Percentiles rank a stretch among this genome's conserved stretches.
These are phyloP conservation scores for Cossypha niveicapilla DNA, from an alignment of 2,797 vertebrate species.

Conservation along the genomic window DNA sequence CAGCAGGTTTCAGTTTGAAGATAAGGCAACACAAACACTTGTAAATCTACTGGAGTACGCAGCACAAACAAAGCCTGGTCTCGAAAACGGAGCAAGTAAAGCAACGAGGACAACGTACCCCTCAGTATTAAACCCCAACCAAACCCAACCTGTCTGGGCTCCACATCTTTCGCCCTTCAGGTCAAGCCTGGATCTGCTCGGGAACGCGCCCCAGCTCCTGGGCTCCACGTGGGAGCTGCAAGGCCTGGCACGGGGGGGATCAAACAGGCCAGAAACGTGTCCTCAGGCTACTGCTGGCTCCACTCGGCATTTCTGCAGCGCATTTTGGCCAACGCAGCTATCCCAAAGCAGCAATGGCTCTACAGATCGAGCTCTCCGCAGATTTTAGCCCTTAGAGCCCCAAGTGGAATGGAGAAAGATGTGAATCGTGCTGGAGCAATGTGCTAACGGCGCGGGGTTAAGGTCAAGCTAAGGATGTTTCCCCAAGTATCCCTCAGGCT, in stretches of 20 bases:
- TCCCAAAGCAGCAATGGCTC: too few relatives aligned
- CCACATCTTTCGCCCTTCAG: background rate
- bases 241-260: background rate
- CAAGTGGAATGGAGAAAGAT: rapidly evolving
- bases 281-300: background rate
- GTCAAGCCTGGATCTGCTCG: background rate
- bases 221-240: background rate
- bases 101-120: background rate
- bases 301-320: background rate
- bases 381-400: background rate
- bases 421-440: rapidly evolving
- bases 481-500: rapidly evolving
- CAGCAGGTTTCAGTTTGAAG: background rate
- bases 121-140: background rate
- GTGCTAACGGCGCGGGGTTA: background rate
- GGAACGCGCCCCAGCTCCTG: background rate
- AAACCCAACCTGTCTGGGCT: background rate
- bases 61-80: background rate
- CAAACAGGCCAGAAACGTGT: background rate
- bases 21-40: background rate
- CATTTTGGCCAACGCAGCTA: rapidly evolving
- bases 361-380: background rate
- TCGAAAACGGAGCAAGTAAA: background rate
- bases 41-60: background rate
- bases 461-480: too few relatives aligned